Percentiles rank a stretch among this genome's conserved stretches.
phyloP scores from a whole-genome alignment of 1,140 invertebrate species.

The Polypedilum pembai region DNA sequence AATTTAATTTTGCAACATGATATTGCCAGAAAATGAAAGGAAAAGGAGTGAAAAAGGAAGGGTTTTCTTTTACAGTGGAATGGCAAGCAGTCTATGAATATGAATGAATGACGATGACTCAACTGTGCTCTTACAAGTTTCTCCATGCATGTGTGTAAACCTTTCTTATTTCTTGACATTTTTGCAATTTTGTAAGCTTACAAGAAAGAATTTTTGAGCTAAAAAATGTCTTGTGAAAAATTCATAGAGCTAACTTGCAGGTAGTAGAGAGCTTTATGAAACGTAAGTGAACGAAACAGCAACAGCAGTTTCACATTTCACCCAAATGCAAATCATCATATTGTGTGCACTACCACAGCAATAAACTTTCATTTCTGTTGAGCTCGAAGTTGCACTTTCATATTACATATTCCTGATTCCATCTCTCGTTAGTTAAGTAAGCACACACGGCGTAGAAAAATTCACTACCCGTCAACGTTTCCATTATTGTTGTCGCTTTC shows the following conservation, averaged over 20 bases:
- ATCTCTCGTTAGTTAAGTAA: too few species aligned
- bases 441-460: background rate
- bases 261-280: background rate
- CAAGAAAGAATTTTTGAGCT: background rate
- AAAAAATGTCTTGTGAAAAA: background rate
- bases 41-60: background rate
- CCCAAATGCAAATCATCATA: conserved; percentile 12
- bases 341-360: background rate
- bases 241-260: background rate
- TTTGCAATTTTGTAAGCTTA: conserved; percentile 19
- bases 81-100: background rate
- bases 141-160: background rate
- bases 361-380: conserved; percentile 13
- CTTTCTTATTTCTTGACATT: background rate
- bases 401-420: background rate
- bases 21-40: background rate
- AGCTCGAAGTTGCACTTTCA: background rate
- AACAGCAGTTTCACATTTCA: conserved; percentile 18
- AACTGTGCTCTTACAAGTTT: background rate
- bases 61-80: background rate
- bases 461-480: background rate
- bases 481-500: background rate
- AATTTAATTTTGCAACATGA: conserved; percentile 7
- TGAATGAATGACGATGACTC: conserved; percentile 17
- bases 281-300: background rate